Percentiles rank a stretch among this genome's conserved stretches.
These are phyloP conservation scores for Cosmorhoe ocellata DNA, from an alignment of 2,888 invertebrate genomes.

Conservation along the genomic window DNA sequence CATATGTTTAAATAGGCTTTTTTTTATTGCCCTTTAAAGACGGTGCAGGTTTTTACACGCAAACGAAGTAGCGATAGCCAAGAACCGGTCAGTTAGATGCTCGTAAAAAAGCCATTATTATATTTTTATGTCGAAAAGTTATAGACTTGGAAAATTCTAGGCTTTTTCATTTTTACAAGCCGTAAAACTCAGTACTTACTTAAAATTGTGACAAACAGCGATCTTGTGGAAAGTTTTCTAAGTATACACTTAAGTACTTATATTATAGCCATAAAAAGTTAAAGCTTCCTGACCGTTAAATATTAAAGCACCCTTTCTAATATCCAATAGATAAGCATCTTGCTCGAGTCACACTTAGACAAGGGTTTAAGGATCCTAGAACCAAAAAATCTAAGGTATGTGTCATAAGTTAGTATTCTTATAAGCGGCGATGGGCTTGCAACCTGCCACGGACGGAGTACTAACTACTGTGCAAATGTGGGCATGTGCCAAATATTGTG, in stretches of 20 bases:
- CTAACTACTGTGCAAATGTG: too few species aligned
- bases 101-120: not conserved
- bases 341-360: not conserved
- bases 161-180: constrained; percentile 2
- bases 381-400: too few species aligned
- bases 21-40: too few species aligned
- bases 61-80: too few species aligned
- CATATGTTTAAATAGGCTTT: too few species aligned
- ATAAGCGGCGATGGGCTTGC: too few species aligned
- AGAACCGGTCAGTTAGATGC: too few species aligned
- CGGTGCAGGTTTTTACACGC: too few species aligned
- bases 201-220: constrained; percentile 4
- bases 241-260: not conserved
- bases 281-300: not conserved
- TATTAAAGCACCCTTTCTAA: not conserved
- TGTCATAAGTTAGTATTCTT: too few species aligned
- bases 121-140: constrained; percentile 1
- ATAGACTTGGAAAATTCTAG: not conserved
- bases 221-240: not conserved
- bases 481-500: too few species aligned
- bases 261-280: constrained; percentile 1
- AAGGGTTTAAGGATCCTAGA: not conserved
- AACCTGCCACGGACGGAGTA: too few species aligned
- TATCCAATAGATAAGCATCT: not conserved
- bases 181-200: not conserved